Evolutionary conservation across 2,113 vertebrate species (phyloP).

Genomic region (Tonatia bakeri): DNA sequence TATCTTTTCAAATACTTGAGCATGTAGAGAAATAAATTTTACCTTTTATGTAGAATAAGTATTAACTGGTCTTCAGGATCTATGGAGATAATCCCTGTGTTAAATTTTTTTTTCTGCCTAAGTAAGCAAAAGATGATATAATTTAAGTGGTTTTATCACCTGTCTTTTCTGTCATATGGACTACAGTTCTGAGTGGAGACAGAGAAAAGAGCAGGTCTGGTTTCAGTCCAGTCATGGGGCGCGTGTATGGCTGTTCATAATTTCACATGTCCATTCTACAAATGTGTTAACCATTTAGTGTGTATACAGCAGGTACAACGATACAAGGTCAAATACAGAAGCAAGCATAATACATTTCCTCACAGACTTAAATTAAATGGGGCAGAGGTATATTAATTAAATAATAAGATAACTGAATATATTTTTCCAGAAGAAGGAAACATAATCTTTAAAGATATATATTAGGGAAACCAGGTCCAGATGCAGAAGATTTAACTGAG

Average conservation of each 20-base stretch:
- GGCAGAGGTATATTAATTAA: background rate
- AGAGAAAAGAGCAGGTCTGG: background rate
- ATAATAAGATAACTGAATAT: background rate
- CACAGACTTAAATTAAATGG: background rate
- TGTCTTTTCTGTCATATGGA: background rate
- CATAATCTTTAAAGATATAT: background rate
- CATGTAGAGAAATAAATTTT: conserved; percentile 63
- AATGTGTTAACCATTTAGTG: background rate
- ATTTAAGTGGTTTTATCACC: background rate
- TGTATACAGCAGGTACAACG: background rate
- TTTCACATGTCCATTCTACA: background rate
- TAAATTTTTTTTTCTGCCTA: conserved; percentile 22
- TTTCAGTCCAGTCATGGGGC: background rate
- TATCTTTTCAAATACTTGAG: conserved; percentile 68
- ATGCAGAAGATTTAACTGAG: background rate
- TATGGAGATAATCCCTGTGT: conserved; percentile 30
- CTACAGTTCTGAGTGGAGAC: background rate
- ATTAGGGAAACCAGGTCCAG: background rate
- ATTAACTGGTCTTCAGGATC: conserved; percentile 53
- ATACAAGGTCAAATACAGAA: background rate
- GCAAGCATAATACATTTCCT: background rate
- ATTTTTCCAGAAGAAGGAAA: background rate
- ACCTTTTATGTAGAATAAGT: conserved; percentile 63
- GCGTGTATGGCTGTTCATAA: background rate
- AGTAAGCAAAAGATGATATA: background rate